These are phyloP conservation scores for Melanotaenia boesemani DNA, from an alignment of 2,797 vertebrate species.

Conservation along the genomic window DNA sequence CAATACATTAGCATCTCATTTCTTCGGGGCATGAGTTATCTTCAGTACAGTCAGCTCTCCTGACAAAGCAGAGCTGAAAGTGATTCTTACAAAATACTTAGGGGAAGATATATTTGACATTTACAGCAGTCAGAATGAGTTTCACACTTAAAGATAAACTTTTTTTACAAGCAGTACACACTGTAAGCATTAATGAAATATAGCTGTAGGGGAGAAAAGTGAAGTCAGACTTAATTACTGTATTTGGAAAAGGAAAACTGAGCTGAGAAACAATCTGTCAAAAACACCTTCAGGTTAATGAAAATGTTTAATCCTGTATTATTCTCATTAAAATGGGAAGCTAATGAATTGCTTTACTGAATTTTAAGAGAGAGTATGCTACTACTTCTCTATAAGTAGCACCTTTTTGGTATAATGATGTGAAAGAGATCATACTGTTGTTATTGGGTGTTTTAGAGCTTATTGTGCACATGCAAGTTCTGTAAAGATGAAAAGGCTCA, in stretches of 20 bases:
- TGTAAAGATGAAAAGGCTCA: not conserved
- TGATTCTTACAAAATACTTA: conserved; percentile 49
- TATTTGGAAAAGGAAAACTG: conserved; percentile 21
- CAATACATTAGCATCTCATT: conserved; percentile 77
- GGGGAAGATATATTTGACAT: conserved; percentile 40
- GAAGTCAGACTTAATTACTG: conserved; percentile 52
- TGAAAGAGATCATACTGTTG: not conserved
- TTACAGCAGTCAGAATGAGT: conserved; percentile 50
- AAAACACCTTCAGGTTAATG: conserved; percentile 9
- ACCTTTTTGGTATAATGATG: not conserved
- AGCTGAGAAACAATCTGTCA: conserved; percentile 27
- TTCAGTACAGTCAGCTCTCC: conserved; percentile 51
- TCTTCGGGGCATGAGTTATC: conserved; percentile 68
- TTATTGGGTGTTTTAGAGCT: no score
- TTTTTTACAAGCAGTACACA: conserved; percentile 30
- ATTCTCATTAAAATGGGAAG: conserved; percentile 21
- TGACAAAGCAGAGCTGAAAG: conserved; percentile 66
- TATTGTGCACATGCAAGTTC: not conserved
- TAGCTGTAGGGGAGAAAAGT: conserved; percentile 54
- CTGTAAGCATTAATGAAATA: conserved; percentile 44
- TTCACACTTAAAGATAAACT: conserved; percentile 53
- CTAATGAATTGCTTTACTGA: not conserved
- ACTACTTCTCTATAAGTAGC: not conserved
- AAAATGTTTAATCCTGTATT: conserved; percentile 10
- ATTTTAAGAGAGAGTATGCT: not conserved